Conservation (phyloP, 1,140 invertebrate species). For the Drosophila watanabei region DNA sequence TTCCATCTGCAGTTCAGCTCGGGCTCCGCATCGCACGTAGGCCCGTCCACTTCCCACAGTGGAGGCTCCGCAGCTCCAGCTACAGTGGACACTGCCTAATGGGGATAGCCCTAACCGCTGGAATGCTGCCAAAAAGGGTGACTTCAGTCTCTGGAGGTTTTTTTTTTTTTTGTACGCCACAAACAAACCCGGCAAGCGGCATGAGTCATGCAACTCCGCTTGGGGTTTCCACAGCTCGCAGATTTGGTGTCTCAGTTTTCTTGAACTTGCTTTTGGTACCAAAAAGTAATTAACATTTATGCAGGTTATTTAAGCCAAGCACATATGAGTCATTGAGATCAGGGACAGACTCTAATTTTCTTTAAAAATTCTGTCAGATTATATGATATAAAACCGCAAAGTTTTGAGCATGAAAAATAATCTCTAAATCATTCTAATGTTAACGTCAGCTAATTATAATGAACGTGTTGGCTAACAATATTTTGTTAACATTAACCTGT, state of each 20-base stretch:
- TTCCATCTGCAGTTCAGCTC: constrained; percentile 36
- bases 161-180: not conserved
- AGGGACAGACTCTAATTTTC: not conserved
- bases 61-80: constrained; percentile 27
- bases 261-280: constrained; percentile 12
- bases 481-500: not conserved
- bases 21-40: constrained; percentile 40
- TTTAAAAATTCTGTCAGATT: not conserved
- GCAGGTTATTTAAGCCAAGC: constrained; percentile 9
- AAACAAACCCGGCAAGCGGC: not conserved
- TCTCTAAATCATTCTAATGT: not conserved
- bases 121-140: constrained; percentile 18
- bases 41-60: constrained; percentile 53
- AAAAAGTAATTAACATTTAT: constrained; percentile 18
- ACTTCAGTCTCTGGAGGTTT: constrained; percentile 11
- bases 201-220: constrained; percentile 23
- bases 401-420: not conserved
- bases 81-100: constrained; percentile 30
- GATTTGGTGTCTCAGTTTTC: constrained; percentile 12
- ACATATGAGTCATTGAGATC: constrained; percentile 14
- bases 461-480: not conserved
- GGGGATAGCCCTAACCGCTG: constrained; percentile 5
- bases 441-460: not conserved
- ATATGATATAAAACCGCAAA: not conserved
- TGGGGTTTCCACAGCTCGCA: constrained; percentile 13